A percentile compares a stretch with the other conserved stretches of the same genome.
Evolutionary conservation across 2,888 invertebrate genomes (phyloP).

Genomic region (Callinectes sapidus): DNA sequence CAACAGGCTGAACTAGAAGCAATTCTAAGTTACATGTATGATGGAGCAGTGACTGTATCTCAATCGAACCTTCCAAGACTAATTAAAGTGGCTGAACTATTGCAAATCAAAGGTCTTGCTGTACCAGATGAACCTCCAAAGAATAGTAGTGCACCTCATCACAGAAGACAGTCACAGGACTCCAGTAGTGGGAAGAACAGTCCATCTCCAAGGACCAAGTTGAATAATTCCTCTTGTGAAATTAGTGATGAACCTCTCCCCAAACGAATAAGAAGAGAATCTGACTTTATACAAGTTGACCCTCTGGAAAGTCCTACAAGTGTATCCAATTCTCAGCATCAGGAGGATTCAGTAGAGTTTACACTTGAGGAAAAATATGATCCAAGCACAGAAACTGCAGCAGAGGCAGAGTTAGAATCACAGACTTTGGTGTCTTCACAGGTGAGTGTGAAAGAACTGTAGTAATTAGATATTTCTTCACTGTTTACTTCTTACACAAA

Average conservation of each 20-base stretch:
- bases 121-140: constrained; percentile 67
- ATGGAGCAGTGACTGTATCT: constrained; percentile 67
- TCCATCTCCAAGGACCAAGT: constrained; percentile 36
- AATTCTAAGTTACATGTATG: constrained; percentile 70
- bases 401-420: background rate
- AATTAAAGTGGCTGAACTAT: constrained; percentile 70
- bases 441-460: background rate
- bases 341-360: background rate
- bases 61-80: constrained; percentile 65
- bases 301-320: background rate
- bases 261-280: constrained; percentile 31
- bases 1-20: constrained; percentile 66
- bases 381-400: background rate
- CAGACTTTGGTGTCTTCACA: background rate
- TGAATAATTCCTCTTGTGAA: constrained; percentile 20
- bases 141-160: background rate
- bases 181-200: constrained; percentile 41
- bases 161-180: constrained; percentile 20
- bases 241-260: background rate
- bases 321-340: background rate
- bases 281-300: background rate
- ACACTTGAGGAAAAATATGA: constrained; percentile 4
- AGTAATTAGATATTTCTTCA: background rate
- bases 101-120: constrained; percentile 69
- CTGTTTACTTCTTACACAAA: background rate